These are phyloP conservation scores for Buathra laborator DNA, from an alignment of 2,888 invertebrate species.

Conservation along the genomic window DNA sequence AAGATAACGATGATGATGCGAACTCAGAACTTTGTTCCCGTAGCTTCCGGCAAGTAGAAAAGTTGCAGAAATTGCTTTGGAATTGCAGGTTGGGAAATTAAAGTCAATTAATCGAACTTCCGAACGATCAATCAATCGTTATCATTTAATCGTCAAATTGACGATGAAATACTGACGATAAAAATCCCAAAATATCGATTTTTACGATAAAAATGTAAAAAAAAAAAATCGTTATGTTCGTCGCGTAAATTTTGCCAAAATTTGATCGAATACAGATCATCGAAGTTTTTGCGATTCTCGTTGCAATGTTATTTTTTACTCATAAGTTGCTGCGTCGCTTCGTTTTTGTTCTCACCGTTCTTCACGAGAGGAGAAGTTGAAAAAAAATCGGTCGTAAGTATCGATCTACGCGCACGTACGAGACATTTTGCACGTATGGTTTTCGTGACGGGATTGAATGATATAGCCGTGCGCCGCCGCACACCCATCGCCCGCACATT, in stretches of 20 bases:
- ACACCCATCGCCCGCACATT: constrained; percentile 44
- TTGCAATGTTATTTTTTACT: background rate
- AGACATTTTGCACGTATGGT: constrained; percentile 82
- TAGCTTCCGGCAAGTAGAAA: constrained; percentile 15
- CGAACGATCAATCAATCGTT: constrained; percentile 24
- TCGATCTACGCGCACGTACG: constrained; percentile 61
- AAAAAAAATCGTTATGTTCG: too few relatives aligned
- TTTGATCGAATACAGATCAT: background rate
- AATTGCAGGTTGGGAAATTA: constrained; percentile 16
- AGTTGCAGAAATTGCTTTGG: background rate
- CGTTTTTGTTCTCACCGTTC: constrained; percentile 21
- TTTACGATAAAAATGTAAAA: too few relatives aligned
- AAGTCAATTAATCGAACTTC: background rate
- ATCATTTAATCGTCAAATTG: background rate
- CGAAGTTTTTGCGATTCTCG: background rate
- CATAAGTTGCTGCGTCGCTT: too few relatives aligned
- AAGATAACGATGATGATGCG: constrained; percentile 9
- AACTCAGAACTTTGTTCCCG: constrained; percentile 28
- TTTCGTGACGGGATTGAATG: constrained; percentile 79
- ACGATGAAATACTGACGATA: background rate
- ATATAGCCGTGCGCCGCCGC: constrained; percentile 47
- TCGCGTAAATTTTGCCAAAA: background rate
- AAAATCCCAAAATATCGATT: too few relatives aligned
- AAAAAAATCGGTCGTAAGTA: constrained; percentile 31
- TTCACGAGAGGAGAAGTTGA: constrained; percentile 1